Evolutionary conservation across 2,113 vertebrate species (phyloP).

Genomic region (Urocynchramus pylzowi): DNA sequence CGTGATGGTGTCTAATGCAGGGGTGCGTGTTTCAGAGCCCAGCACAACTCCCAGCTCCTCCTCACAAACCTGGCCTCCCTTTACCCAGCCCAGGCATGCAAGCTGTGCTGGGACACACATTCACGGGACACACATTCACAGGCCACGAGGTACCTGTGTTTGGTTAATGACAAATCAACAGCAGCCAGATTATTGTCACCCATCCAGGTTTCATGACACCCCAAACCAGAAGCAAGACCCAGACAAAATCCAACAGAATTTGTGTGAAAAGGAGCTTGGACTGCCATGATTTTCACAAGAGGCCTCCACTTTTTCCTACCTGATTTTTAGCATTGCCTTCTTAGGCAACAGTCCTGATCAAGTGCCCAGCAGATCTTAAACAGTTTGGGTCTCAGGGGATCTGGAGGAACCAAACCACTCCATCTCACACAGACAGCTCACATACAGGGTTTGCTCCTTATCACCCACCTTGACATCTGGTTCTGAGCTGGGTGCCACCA

Average conservation of each 20-base stretch:
- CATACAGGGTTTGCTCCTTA: background rate
- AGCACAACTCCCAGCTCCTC: background rate
- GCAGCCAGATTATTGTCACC: background rate
- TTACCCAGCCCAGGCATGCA: background rate
- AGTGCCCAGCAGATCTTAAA: background rate
- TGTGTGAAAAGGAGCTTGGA: background rate
- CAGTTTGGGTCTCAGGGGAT: background rate
- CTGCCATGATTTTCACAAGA: background rate
- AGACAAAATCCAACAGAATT: background rate
- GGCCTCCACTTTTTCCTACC: background rate
- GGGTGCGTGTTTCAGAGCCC: background rate
- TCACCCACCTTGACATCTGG: background rate
- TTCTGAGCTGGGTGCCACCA: background rate
- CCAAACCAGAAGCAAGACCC: background rate
- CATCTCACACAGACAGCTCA: background rate
- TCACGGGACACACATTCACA: background rate
- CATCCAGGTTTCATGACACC: background rate
- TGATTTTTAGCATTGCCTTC: background rate
- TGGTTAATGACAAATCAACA: background rate
- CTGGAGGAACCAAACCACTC: background rate
- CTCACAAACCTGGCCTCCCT: background rate
- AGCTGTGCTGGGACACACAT: background rate
- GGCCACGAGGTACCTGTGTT: background rate
- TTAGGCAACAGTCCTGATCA: background rate
- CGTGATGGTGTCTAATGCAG: background rate